phyloP scores from a whole-genome alignment of 2,888 invertebrate species.

The Dynastes grantii region DNA sequence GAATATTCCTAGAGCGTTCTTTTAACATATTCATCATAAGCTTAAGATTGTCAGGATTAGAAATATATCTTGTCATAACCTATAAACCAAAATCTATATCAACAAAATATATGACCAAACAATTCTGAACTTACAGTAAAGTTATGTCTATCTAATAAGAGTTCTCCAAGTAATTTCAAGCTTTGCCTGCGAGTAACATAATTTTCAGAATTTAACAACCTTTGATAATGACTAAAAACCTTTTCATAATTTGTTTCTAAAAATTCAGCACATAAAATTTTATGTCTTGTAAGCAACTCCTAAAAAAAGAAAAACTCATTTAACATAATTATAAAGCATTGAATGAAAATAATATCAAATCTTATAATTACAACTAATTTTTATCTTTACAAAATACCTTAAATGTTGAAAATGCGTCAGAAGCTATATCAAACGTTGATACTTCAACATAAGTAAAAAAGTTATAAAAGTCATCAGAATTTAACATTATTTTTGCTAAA shows the following conservation, averaged over 20 bases:
- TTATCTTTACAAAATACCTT: slow-evolving; percentile 79
- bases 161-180: slow-evolving; percentile 96
- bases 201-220: slow-evolving; percentile 98
- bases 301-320: slow-evolving; percentile 68
- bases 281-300: slow-evolving; percentile 95
- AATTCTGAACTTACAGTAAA: slow-evolving; percentile 83
- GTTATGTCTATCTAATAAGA: slow-evolving; percentile 98
- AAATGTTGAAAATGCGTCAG: slow-evolving; percentile 99
- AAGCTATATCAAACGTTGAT: slow-evolving; percentile 99
- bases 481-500: slow-evolving; percentile 97
- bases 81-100: slow-evolving; percentile 63
- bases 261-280: slow-evolving; percentile 97
- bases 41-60: slow-evolving; percentile 99
- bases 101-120: background rate
- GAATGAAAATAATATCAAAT: slow-evolving; percentile 55
- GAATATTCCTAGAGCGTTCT: slow-evolving; percentile 99
- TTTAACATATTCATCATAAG: slow-evolving; percentile 99
- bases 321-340: no score
- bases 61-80: slow-evolving; percentile 98
- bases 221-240: slow-evolving; percentile 98
- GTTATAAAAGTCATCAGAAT: slow-evolving; percentile 98
- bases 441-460: slow-evolving; percentile 99
- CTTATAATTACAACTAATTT: slow-evolving; percentile 55
- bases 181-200: slow-evolving; percentile 99
- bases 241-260: slow-evolving; percentile 99